Conservation (phyloP, 1,140 invertebrate species). For the Tetramorium alpestre region DNA sequence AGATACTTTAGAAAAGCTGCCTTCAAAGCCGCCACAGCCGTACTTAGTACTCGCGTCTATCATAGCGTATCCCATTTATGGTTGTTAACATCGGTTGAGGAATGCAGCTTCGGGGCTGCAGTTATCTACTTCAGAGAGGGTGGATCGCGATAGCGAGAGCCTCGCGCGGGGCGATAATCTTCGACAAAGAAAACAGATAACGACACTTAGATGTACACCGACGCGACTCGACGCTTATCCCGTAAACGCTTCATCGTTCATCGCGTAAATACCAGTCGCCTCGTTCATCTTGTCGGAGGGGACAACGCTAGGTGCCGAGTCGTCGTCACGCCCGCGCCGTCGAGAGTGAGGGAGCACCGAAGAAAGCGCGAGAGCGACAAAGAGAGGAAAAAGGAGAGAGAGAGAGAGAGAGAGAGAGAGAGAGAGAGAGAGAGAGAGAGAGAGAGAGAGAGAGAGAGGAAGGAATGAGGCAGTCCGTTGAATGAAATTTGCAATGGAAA, state of each 20-base stretch:
- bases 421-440: neutral
- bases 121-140: neutral
- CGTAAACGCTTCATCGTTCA: conserved; percentile 40
- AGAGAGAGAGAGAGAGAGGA: neutral
- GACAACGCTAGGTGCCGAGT: neutral
- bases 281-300: conserved; percentile 48
- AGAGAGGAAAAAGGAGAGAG: neutral
- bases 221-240: conserved; percentile 29
- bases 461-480: conserved; percentile 57
- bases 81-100: conserved; percentile 17
- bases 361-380: too few relatives aligned
- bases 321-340: conserved; percentile 57
- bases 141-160: conserved; percentile 6
- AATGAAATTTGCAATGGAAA: conserved; percentile 77
- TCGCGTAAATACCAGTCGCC: conserved; percentile 60
- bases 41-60: neutral
- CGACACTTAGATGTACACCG: conserved; percentile 40
- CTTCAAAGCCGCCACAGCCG: neutral
- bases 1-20: neutral
- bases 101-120: neutral
- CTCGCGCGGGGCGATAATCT: neutral
- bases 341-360: conserved; percentile 14
- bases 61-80: neutral
- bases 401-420: neutral
- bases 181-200: conserved; percentile 50